Evolutionary conservation across 2,888 invertebrate genomes (phyloP), one percentile per base, ranked within the genome.

Genomic region (Drosophila planitibia): DNA sequence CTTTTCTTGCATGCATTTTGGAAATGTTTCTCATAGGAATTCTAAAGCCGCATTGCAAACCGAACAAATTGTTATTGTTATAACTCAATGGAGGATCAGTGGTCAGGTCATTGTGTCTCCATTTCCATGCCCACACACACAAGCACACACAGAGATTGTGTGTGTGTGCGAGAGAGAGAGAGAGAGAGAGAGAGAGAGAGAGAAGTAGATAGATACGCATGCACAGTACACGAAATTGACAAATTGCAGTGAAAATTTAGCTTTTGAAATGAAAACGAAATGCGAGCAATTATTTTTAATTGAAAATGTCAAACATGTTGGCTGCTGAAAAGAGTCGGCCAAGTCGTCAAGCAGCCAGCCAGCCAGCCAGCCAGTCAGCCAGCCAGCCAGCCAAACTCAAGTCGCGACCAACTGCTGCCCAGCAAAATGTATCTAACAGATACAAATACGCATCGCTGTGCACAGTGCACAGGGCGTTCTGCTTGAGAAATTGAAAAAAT

Each of bases 281-380:
- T 76, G 91, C 83, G 85, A 91, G 88, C 85, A 89, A 89, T 89
- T 89, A 88, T 88, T 91, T 89, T 91, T 83, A 91, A 89, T 89
- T 89, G 88, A 89, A 91, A 89, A 85, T 90, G 91, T 90, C 89
- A 85, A 90, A 88, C 79, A 83, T 80, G 80, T 80, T 81, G 85
- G 85, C 74, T 70, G 81, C 70, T 65, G 70, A 83, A 83, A 76
- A 81, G 71, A 69, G 76, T 81, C 82, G 81, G 80, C 79, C 75
- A 79, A 77, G 65, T 79, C 76, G 64, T 74, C 76, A 79, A 66
- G 59, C 62, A 59, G 79, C 62, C 76, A 57, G 28, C 16, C 76
- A 76, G 77, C 41, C 76, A 44, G 28, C 16, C 76, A 76, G 77
- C 10, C 76, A 44, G 41, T 2, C 49, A 44, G 35, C 4, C 75